A percentile compares a stretch with the other conserved stretches of the same genome.
These are phyloP conservation scores for Loriculus beryllinus DNA, from an alignment of 2,797 vertebrate genomes.

Conservation along the genomic window DNA sequence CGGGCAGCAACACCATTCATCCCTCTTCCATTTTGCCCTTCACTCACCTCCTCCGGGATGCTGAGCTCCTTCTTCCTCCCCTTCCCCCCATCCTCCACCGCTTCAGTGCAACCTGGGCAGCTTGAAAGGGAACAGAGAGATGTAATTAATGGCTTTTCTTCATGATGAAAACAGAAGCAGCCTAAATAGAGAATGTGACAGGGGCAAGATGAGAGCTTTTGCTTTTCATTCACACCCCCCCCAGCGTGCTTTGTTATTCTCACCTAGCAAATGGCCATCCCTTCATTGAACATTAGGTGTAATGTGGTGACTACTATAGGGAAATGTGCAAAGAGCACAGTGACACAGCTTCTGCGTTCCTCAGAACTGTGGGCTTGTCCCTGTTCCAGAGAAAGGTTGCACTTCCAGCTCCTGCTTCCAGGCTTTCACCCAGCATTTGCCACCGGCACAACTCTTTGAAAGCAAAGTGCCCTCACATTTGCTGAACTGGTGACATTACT, in stretches of 20 bases:
- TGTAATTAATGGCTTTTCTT: background rate
- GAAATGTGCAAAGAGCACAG: background rate
- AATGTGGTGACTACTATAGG: accelerated
- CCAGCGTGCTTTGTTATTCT: accelerated
- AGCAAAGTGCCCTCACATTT: background rate
- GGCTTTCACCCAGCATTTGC: background rate
- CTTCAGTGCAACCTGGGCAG: background rate
- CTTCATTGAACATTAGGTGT: background rate
- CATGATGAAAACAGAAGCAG: background rate
- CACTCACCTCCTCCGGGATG: background rate
- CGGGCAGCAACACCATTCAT: background rate
- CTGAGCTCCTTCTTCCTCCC: background rate
- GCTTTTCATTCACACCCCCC: background rate
- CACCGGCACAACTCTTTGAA: background rate
- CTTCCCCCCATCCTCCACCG: background rate
- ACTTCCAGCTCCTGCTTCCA: background rate
- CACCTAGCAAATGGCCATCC: background rate
- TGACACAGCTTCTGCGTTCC: background rate
- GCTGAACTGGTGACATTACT: background rate
- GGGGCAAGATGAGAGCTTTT: background rate
- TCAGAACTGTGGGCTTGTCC: background rate
- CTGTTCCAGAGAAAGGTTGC: background rate
- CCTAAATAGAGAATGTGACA: background rate
- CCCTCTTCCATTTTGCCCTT: background rate
- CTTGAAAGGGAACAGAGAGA: background rate